phyloP scores from a whole-genome alignment of 2,888 invertebrate genomes.

The Gerris lacustris region DNA sequence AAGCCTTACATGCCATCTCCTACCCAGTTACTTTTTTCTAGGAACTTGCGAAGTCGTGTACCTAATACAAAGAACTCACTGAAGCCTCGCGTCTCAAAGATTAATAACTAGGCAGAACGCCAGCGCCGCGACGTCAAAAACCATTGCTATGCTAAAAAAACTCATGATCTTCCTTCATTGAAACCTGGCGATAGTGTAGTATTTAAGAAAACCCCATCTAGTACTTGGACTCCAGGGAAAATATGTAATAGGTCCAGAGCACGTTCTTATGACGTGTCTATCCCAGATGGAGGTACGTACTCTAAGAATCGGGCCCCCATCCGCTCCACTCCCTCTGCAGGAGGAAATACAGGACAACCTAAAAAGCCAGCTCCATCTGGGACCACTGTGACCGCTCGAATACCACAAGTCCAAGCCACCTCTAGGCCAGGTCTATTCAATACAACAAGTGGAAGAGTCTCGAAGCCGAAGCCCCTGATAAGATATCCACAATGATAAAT shows the following conservation, averaged over 20 bases:
- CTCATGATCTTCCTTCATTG: conserved; percentile 12
- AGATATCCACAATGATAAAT: too few species aligned
- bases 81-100: neutral
- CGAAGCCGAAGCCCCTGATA: neutral
- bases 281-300: neutral
- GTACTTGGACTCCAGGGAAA: conserved; percentile 14
- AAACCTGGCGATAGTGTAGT: conserved; percentile 8
- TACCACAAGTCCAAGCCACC: neutral
- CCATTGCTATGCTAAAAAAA: conserved; percentile 10
- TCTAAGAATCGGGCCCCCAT: neutral
- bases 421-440: neutral
- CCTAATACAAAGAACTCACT: neutral
- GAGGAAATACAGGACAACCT: neutral
- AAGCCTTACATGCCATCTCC: conserved; percentile 8
- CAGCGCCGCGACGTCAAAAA: neutral
- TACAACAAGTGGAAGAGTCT: neutral
- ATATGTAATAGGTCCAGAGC: too few species aligned
- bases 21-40: conserved; percentile 9
- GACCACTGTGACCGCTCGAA: neutral
- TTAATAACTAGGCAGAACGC: neutral
- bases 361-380: neutral
- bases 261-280: too few species aligned
- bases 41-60: neutral
- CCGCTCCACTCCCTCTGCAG: neutral
- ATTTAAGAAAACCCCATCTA: conserved; percentile 13